These are phyloP conservation scores for Tetraodon nigroviridis DNA, from an alignment of 2,113 vertebrate species.

Conservation along the genomic window DNA sequence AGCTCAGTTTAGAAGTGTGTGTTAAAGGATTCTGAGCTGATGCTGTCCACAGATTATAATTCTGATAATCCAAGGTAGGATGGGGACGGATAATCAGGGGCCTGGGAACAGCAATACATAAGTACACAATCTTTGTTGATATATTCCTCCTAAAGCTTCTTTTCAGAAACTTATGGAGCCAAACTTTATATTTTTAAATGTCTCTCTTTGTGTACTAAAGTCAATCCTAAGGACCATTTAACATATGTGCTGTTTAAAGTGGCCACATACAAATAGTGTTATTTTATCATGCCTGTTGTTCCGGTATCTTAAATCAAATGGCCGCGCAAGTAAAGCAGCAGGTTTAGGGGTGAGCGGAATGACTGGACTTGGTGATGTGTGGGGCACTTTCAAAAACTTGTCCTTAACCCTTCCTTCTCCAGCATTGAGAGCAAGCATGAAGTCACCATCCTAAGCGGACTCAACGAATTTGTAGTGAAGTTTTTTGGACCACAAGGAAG, in stretches of 20 bases:
- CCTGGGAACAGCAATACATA: conserved; percentile 1
- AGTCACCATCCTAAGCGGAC: conserved; percentile 97
- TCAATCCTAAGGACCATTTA: too few relatives aligned
- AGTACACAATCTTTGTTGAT: background rate
- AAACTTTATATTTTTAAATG: too few relatives aligned
- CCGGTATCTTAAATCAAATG: background rate
- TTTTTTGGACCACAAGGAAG: conserved; percentile 99
- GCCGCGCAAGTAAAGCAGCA: conserved; percentile 1
- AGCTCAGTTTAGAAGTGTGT: conserved; percentile 47
- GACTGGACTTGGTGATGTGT: conserved; percentile 35
- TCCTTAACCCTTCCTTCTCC: conserved; percentile 73
- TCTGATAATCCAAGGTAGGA: conserved; percentile 54
- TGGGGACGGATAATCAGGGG: conserved; percentile 8
- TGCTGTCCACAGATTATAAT: conserved; percentile 57
- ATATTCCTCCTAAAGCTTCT: background rate
- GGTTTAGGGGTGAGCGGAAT: conserved; percentile 7
- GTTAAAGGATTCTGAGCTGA: conserved; percentile 44
- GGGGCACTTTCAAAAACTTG: background rate
- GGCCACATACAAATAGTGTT: too few relatives aligned
- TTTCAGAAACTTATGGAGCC: background rate
- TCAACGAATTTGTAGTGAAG: conserved; percentile 99
- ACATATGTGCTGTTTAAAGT: too few relatives aligned
- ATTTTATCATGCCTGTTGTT: too few relatives aligned
- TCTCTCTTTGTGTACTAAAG: too few relatives aligned
- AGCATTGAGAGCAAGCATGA: conserved; percentile 99